Base-by-base conservation (phyloP, 2,113 vertebrate species). In the Pipra filicauda region DNA sequence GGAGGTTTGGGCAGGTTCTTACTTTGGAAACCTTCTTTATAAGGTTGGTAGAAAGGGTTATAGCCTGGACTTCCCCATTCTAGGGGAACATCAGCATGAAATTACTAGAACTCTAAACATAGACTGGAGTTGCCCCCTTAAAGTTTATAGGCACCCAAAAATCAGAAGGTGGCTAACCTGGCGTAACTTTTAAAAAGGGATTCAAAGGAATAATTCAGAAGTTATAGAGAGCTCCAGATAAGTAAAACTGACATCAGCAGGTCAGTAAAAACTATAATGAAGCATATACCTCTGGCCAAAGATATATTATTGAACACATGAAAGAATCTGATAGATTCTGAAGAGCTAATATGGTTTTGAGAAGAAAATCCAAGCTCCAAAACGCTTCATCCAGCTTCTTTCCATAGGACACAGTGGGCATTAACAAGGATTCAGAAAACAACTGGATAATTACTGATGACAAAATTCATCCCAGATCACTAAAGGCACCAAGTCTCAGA, bases 41-140 rank as follows among this genome's bases (percentile, higher is more conserved):
- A 71, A 58, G 13, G 27, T 23, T 84, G 46, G 35, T 20, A 41
- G 26, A 58, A 80, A 8, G 17, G 23, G 6, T 70, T 65, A 43
- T 7, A 65, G 41, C 22, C 43, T 44, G 43, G 16, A 46, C 17
- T 71, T 57, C 81, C 17, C 17, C n/a, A 74, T 66, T 77, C 51
- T 11, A 62, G n/a, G 8, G 9, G 8, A 84, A 74, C 0, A 2
- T 20, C 11, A 4, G 3, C 2, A 0, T 23, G 26, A 71, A 93
- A 44, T 10, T 77, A 30, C 49, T 43, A 12, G 8, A 67, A 12
- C 11, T 61, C 44, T 31, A 39, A 79, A 43, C 16, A 54, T 0
- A 0, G 16, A 8, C 15, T 48, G 24, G 49, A 73, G 33, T 44
- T 8, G 49, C 35, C 43, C 11, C 39, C 62, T 26, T 72, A 51